phyloP scores from a whole-genome alignment of 2,113 vertebrate genomes.

The Neotragus pygmaeus region DNA sequence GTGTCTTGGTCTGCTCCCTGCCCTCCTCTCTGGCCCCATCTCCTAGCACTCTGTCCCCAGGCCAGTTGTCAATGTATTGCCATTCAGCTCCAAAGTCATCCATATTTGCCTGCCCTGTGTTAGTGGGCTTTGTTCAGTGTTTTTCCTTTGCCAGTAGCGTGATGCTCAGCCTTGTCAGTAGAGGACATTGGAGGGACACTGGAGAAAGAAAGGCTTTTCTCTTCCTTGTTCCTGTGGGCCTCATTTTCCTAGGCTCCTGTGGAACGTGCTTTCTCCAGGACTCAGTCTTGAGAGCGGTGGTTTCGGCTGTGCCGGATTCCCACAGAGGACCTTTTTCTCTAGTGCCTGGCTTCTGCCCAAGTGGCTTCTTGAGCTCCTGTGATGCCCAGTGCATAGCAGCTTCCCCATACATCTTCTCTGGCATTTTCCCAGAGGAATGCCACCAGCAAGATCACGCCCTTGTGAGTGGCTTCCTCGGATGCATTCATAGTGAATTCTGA shows the following conservation, averaged over 20 bases:
- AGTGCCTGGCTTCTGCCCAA: not conserved
- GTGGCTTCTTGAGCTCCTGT: not conserved
- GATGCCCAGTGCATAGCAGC: not conserved
- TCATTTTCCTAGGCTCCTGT: not conserved
- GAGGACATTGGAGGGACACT: not conserved
- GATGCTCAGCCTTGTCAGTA: not conserved
- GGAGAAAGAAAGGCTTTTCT: not conserved
- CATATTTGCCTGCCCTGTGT: not conserved
- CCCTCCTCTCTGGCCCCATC: not conserved
- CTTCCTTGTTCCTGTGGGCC: not conserved
- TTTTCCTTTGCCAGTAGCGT: not conserved
- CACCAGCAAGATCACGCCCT: not conserved
- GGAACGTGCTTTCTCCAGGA: not conserved
- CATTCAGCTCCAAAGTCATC: not conserved
- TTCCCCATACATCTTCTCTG: not conserved
- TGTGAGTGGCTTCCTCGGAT: not conserved
- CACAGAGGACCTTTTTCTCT: not conserved
- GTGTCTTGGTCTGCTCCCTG: not conserved
- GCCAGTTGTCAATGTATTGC: not conserved
- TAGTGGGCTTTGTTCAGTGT: not conserved
- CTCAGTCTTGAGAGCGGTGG: not conserved
- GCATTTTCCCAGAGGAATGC: not conserved
- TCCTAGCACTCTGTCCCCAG: not conserved
- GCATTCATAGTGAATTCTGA: not conserved
- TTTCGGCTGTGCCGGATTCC: not conserved